Evolutionary conservation across 2,888 invertebrate genomes (phyloP).

Genomic region (Pollenia angustigena): DNA sequence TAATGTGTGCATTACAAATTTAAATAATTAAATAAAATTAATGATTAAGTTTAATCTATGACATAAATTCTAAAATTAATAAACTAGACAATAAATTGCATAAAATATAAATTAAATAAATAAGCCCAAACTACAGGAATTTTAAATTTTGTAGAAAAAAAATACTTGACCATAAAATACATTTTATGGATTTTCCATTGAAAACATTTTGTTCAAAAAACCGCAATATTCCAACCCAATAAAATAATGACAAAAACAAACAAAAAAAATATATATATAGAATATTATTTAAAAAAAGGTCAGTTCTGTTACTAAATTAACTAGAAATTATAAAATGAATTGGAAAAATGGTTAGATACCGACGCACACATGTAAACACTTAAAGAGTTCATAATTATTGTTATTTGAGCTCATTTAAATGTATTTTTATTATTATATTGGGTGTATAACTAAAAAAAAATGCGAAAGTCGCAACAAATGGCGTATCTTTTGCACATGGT

Average conservation of each 20-base stretch:
- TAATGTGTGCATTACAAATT: constrained; percentile 36
- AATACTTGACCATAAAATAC: constrained; percentile 1
- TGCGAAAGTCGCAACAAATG: no score
- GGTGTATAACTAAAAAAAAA: not conserved
- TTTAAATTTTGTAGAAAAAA: constrained; percentile 2
- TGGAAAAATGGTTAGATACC: not conserved
- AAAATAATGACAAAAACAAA: constrained; percentile 15
- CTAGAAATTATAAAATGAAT: constrained; percentile 60
- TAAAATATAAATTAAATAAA: constrained; percentile 48
- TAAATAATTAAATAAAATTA: constrained; percentile 61
- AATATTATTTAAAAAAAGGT: constrained; percentile 46
- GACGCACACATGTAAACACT: not conserved
- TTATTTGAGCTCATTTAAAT: constrained; percentile 52
- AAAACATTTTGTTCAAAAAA: not conserved
- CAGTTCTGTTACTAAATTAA: constrained; percentile 65
- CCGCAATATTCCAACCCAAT: constrained; percentile 33
- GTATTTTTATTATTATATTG: constrained; percentile 35
- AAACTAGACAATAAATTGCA: constrained; percentile 50
- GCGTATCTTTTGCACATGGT: no score
- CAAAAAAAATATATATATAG: constrained; percentile 2
- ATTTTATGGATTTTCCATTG: constrained; percentile 31
- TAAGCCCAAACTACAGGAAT: not conserved
- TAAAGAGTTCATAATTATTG: constrained; percentile 60
- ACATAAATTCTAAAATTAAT: constrained; percentile 57
- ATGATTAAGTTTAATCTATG: constrained; percentile 59